phyloP scores from a whole-genome alignment of 2,797 vertebrate species.

The Ficedula albicollis region DNA sequence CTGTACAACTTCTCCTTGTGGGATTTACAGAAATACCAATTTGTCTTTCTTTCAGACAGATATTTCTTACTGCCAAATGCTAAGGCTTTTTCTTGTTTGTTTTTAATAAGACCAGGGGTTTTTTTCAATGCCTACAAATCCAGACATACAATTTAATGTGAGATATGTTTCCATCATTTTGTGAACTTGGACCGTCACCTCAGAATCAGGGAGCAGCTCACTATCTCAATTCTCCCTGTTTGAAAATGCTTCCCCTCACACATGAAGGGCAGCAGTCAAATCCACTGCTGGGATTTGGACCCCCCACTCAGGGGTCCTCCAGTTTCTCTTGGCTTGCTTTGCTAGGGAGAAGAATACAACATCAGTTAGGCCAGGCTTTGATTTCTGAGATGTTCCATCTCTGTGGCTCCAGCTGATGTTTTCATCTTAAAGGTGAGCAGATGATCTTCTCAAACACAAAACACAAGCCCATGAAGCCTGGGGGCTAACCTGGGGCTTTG shows the following conservation, averaged over 20 bases:
- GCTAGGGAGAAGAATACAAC: background rate
- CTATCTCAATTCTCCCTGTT: background rate
- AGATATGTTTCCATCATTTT: background rate
- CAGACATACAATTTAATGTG: background rate
- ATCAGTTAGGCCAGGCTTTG: background rate
- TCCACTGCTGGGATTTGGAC: background rate
- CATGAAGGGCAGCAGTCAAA: background rate
- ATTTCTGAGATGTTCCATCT: background rate
- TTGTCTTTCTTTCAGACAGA: background rate
- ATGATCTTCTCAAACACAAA: background rate
- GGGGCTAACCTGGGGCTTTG: background rate
- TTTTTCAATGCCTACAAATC: background rate
- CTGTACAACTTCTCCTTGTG: background rate
- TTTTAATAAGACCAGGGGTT: background rate
- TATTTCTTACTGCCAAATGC: background rate
- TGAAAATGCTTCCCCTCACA: background rate
- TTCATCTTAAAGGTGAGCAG: background rate
- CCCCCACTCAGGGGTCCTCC: fast-evolving
- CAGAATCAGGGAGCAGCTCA: background rate
- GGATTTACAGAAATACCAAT: background rate
- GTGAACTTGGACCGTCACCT: background rate
- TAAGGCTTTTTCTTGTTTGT: background rate
- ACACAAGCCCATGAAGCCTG: background rate
- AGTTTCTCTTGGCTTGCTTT: background rate
- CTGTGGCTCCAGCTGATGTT: background rate